Base-by-base conservation (phyloP, 2,797 vertebrate species). In the Semotilus atromaculatus region DNA sequence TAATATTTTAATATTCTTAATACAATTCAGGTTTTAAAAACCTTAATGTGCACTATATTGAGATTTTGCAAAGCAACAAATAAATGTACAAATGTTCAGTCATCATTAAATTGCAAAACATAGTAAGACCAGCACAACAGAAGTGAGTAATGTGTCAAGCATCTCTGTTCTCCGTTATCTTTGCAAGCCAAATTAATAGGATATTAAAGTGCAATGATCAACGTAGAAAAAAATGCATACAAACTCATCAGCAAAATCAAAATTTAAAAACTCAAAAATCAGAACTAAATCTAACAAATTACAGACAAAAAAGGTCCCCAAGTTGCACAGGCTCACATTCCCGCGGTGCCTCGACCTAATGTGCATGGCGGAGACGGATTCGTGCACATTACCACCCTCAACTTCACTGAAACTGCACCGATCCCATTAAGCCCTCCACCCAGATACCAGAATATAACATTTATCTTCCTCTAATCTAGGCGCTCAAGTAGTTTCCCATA, bases 401-500 rank as follows among this genome's bases (percentile, higher is more conserved):
- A 75, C 78, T 86, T 72, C 83, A 74, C 3, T 67, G 78, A 87
- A 82, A 84, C 60, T 71, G 21, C 55, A 67, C 81, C 45, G 55
- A 60, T 53, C 66, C 72, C 82, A 70, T 83, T 72, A 80, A 87
- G 70, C 48, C 62, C 51, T 58, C 62, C 45, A 80, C 23, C 43
- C 66, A 75, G 40, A 71, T 64, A 64, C 84, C 71, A 86, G 34
- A 84, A 80, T 83, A 55, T 43, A 86, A 84, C 81, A 84, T 84
- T 86, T 82, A 66, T 55, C 55, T 60, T 79, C 80, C 85, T 83
- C 38, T 86, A 84, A 86, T 80, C 74, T 76, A 51, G 60, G 71
- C 26, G 66, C 83, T 73, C 80, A 85, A 79, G 76, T 10, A 51
- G 26, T 89, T 88, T 85, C 58, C 74, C 53, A 86, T 43, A 68